Percentiles rank a stretch among this genome's conserved stretches.
phyloP scores from a whole-genome alignment of 1,140 invertebrate species.

The Drosophila nigrodunni region DNA sequence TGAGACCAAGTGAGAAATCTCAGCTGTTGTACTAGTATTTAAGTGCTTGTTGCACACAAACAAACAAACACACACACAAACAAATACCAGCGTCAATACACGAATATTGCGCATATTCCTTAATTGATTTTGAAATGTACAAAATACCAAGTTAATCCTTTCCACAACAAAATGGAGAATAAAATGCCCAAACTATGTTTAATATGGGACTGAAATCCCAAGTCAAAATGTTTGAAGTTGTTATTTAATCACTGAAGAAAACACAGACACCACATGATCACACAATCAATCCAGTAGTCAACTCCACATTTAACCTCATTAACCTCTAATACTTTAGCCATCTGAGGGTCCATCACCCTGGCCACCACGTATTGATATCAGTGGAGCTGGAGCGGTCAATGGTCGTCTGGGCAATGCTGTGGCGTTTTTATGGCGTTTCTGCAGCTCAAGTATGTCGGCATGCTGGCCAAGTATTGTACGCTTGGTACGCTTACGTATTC shows the following conservation, averaged over 20 bases:
- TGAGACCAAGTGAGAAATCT: slow-evolving; percentile 51
- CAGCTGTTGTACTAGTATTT: slow-evolving; percentile 63
- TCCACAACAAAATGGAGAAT: not conserved
- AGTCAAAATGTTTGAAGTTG: not conserved
- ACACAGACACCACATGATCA: slow-evolving; percentile 2
- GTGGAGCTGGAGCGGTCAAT: slow-evolving; percentile 14
- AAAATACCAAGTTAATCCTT: slow-evolving; percentile 24
- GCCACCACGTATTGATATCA: slow-evolving; percentile 5
- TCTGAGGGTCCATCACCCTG: slow-evolving; percentile 44
- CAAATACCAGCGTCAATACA: slow-evolving; percentile 4
- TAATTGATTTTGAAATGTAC: slow-evolving; percentile 28
- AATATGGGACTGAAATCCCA: slow-evolving; percentile 41
- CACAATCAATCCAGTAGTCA: not conserved
- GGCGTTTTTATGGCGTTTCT: slow-evolving; percentile 21
- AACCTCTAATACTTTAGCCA: not conserved
- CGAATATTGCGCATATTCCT: slow-evolving; percentile 26
- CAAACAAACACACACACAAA: slow-evolving; percentile 5
- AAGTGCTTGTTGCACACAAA: not conserved
- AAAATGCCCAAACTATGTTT: slow-evolving; percentile 23
- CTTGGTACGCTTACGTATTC: slow-evolving; percentile 43
- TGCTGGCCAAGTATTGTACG: slow-evolving; percentile 38
- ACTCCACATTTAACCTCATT: not conserved
- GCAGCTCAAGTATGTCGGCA: slow-evolving; percentile 44
- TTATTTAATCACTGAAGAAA: slow-evolving; percentile 4
- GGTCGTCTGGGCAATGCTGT: slow-evolving; percentile 9